Evolutionary conservation across 1,140 invertebrate genomes (phyloP), one percentile per base, ranked within the genome.

Genomic region (Zaprionus africanus): DNA sequence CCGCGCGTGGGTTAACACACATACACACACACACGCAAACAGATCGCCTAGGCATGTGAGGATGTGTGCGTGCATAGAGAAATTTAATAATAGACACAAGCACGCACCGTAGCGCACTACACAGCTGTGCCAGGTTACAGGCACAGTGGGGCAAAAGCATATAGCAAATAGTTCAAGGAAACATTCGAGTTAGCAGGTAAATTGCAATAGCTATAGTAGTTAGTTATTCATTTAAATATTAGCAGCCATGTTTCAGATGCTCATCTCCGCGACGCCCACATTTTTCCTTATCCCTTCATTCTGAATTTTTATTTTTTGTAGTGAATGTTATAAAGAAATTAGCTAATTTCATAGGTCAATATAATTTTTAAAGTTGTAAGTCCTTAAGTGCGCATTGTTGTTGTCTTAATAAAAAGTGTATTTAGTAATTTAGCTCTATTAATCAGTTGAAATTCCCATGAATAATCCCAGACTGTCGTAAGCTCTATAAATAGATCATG

Each of bases 11-110:
- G 59, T 28, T 46, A 57, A 54, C 53, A 76, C 49, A 71, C 51
- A 66, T 53, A 59, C 58, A 49, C 17, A 59, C 58, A 49, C 17
- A 22, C 2, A 22, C n/a, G 43, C 13, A 49, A 15, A 34, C 57
- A 24, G n/a, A 46, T 58, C 46, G 54, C 12, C 57, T 57, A 57
- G 13, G 36, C 7, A 43, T 46, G 24, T 46, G 38, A 31, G 53
- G 43, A 54, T 38, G 26, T 76, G 19, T 54, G 51, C 60, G 62
- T 67, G 69, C 74, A 74, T 81, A 73, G 81, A 81, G 82, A 84
- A 85, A 84, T 84, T 81, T 75, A 81, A 81, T 84, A 78, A 81
- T 78, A 65, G 74, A 74, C 65, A 53, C 67, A 51, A 76, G 38
- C 53, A 70, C 41, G 43, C 57, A 60, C 38, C 63, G 58, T 34